phyloP scores from a whole-genome alignment of 2,888 invertebrate genomes.

The Nomada lathburiana region DNA sequence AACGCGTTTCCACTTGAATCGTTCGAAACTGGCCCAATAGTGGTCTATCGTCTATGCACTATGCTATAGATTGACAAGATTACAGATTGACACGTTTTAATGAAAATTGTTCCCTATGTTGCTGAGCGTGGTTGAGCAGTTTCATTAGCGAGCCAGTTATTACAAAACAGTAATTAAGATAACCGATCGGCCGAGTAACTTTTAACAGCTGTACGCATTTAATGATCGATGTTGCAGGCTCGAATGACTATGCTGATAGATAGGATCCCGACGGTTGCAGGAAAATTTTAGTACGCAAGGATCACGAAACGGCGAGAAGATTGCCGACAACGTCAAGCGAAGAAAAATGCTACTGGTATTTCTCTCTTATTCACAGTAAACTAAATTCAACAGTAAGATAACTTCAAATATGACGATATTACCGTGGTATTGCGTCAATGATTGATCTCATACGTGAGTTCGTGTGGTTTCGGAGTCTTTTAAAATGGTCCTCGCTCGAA shows the following conservation, averaged over 20 bases:
- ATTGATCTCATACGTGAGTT: too few relatives aligned
- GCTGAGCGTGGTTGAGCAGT: conserved; percentile 8
- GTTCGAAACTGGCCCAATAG: neutral
- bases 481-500: too few relatives aligned
- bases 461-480: too few relatives aligned
- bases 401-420: too few relatives aligned
- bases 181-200: conserved; percentile 36
- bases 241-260: neutral
- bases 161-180: conserved; percentile 42
- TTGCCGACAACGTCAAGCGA: too few relatives aligned
- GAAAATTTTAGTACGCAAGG: neutral
- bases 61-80: neutral
- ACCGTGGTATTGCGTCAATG: too few relatives aligned
- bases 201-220: conserved; percentile 18
- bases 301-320: neutral
- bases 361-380: too few relatives aligned
- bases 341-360: too few relatives aligned
- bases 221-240: conserved; percentile 12
- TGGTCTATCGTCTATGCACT: neutral
- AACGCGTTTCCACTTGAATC: neutral
- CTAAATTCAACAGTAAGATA: too few relatives aligned
- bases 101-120: conserved; percentile 19
- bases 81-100: neutral
- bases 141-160: conserved; percentile 3
- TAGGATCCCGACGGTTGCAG: neutral